Conservation (phyloP, 2,113 vertebrate species). For the Phrynocephalus versicolor region DNA sequence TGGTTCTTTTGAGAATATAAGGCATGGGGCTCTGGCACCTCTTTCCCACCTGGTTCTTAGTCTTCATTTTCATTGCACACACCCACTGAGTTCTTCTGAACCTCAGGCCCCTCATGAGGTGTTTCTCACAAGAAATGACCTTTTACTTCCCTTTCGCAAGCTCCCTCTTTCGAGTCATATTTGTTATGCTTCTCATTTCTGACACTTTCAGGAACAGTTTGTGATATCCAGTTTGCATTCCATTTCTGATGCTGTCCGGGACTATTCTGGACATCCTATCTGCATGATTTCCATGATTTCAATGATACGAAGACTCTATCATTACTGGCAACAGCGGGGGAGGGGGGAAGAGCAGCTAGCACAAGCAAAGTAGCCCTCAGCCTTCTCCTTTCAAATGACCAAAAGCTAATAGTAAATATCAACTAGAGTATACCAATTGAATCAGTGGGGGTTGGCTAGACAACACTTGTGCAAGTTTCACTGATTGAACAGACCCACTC, state of each 20-base stretch:
- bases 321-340: background rate
- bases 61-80: no score
- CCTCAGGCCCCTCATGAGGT: background rate
- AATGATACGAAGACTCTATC: background rate
- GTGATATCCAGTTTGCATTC: background rate
- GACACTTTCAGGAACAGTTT: background rate
- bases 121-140: background rate
- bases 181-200: background rate
- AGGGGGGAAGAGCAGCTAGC: background rate
- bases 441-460: background rate
- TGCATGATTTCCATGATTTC: no score
- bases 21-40: no score
- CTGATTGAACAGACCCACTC: background rate
- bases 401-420: background rate
- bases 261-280: no score
- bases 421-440: background rate
- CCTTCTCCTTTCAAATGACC: background rate
- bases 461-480: background rate
- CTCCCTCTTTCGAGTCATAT: background rate
- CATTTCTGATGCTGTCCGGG: background rate
- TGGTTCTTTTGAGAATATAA: no score
- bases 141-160: background rate
- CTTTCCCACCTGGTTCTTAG: no score
- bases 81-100: no score
- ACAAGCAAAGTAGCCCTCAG: background rate